Evolutionary conservation across 2,797 vertebrate species (phyloP), one percentile per base, ranked within the genome.

Genomic region (Acipenser ruthenus): DNA sequence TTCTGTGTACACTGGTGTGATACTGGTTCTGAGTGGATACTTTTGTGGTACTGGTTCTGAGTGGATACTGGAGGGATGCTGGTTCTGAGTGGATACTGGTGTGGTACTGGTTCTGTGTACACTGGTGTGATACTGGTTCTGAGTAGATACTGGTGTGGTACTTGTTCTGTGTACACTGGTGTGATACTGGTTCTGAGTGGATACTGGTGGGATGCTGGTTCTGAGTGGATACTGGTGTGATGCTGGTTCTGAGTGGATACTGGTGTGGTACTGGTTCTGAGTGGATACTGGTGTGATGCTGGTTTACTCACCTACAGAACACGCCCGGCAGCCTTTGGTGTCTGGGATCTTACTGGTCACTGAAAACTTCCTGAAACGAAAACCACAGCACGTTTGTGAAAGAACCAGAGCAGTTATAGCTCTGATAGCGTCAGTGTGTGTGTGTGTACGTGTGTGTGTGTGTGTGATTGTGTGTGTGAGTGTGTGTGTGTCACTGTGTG

Each of bases 301-400:
- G 15, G 23, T 53, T n/a, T 10, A 70, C 92, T 92, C 80, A 96
- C 94, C 93, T 2, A 90, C 91, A 70, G 92, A 86, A 73, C 94
- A 96, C 10, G 83, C 90, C 73, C 80, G 87, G 81, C 94, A 95
- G 73, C 94, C 94, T 75, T 95, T 96, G 68, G 94, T 97, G 73
- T 97, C 93, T 0, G 92, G 93, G 68, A 97, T 90, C 83, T 96
- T 97, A 74, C 67, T 83, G 52, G 91, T 92, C 75, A 89, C 83
- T 4, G 84, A 73, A 70, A 80, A 89, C 79, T 91, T 97, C 83
- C 94, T 96, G 80, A 10, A 71, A 61, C 37, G 37, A 47, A 15
- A 66, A 56, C 62, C 2, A 49, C 50, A 62, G 23, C 11, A 64
- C 18, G 48, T 47, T 18, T 15, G 66, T 68, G 15, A 68, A 49